These are phyloP conservation scores for Elgonia sp. DNA, from an alignment of 2,888 invertebrate genomes.

Conservation along the genomic window DNA sequence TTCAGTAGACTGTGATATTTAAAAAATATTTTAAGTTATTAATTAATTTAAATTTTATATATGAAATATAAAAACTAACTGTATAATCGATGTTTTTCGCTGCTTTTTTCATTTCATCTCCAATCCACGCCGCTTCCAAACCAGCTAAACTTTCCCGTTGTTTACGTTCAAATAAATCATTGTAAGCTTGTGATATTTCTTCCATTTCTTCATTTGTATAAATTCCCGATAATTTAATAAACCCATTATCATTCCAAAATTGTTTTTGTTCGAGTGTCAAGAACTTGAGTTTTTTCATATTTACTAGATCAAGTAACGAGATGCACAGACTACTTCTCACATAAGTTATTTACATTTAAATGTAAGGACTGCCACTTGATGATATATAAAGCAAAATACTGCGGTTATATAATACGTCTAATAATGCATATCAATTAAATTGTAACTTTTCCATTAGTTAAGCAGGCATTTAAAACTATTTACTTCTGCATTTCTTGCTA, in stretches of 20 bases:
- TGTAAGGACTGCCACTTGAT: too few relatives aligned
- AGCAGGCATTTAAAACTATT: too few relatives aligned
- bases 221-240: slow-evolving; percentile 87
- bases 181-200: slow-evolving; percentile 87
- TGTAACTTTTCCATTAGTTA: too few relatives aligned
- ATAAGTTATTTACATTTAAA: too few relatives aligned
- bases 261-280: slow-evolving; percentile 87
- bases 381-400: too few relatives aligned
- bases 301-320: background rate
- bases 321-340: too few relatives aligned
- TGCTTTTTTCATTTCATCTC: slow-evolving; percentile 81
- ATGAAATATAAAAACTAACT: slow-evolving; percentile 9
- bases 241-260: slow-evolving; percentile 88
- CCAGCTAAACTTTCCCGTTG: slow-evolving; percentile 85
- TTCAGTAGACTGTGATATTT: too few relatives aligned
- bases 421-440: too few relatives aligned
- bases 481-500: too few relatives aligned
- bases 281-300: slow-evolving; percentile 81
- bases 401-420: too few relatives aligned
- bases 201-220: slow-evolving; percentile 87
- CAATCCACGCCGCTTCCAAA: slow-evolving; percentile 88
- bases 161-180: slow-evolving; percentile 88
- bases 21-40: too few relatives aligned
- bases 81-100: slow-evolving; percentile 50
- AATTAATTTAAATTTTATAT: too few relatives aligned